Conservation (phyloP, 2,888 invertebrate genomes). For the Rhagophthalmus giganteus region DNA sequence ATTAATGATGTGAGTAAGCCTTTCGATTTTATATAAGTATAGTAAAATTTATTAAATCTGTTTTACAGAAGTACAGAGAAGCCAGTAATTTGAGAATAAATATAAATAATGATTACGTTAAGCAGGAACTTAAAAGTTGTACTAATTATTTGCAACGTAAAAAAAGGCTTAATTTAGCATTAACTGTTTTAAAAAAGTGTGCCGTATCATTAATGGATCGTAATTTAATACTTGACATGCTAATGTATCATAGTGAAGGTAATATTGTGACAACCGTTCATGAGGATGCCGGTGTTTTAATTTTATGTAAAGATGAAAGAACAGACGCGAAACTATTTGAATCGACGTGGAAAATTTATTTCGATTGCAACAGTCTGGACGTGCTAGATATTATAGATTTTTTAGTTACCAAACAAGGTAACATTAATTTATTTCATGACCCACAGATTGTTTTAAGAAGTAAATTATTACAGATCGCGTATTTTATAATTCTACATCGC, state of each 20-base stretch:
- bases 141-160: conserved; percentile 21
- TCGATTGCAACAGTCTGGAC: conserved; percentile 6
- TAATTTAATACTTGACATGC: conserved; percentile 7
- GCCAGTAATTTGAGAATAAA: too few species aligned
- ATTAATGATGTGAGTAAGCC: too few species aligned
- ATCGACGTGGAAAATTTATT: conserved; percentile 19
- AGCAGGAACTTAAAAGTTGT: conserved; percentile 19
- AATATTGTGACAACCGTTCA: neutral
- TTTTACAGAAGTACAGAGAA: too few species aligned
- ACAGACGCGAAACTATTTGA: conserved; percentile 14
- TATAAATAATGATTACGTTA: too few species aligned
- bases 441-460: neutral
- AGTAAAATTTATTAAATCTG: too few species aligned
- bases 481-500: conserved; percentile 10
- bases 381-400: conserved; percentile 19
- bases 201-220: conserved; percentile 5
- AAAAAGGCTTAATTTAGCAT: conserved; percentile 11
- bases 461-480: conserved; percentile 8
- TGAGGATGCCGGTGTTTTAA: conserved; percentile 9
- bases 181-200: conserved; percentile 14
- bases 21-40: too few species aligned
- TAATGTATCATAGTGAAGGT: conserved; percentile 8
- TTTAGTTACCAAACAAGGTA: conserved; percentile 14
- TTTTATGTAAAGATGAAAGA: conserved; percentile 8
- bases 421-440: neutral